phyloP scores from a whole-genome alignment of 2,113 vertebrate species.

The Ochotona princeps region DNA sequence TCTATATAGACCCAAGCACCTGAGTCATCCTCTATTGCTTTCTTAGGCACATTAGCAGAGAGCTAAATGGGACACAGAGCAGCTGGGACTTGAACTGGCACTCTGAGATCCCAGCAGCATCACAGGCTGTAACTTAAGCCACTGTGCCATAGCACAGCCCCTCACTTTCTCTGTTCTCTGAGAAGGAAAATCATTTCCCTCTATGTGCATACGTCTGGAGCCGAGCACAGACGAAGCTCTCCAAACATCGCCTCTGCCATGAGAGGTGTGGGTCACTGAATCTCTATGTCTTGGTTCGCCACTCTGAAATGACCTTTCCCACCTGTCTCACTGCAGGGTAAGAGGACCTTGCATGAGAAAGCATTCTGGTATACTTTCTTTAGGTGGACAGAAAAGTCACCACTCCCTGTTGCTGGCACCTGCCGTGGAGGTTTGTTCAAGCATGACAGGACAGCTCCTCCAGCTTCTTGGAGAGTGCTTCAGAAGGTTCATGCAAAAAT shows the following conservation, averaged over 20 bases:
- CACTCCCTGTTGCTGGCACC: neutral
- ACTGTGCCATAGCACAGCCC: too few relatives aligned
- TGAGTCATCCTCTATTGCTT: too few relatives aligned
- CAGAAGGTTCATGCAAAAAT: too few relatives aligned
- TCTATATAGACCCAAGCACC: too few relatives aligned
- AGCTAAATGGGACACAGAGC: too few relatives aligned
- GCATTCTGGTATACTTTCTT: conserved; percentile 2
- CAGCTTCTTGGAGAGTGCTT: too few relatives aligned
- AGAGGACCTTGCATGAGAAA: neutral
- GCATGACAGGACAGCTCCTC: too few relatives aligned
- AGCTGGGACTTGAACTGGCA: too few relatives aligned
- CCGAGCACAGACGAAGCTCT: neutral
- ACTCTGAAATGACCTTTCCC: neutral
- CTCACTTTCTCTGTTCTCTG: neutral
- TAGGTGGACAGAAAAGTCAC: conserved; percentile 23
- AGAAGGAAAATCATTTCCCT: neutral
- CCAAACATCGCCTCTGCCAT: neutral
- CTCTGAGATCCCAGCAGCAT: too few relatives aligned
- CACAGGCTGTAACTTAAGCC: too few relatives aligned
- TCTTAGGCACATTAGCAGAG: too few relatives aligned
- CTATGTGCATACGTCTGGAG: neutral
- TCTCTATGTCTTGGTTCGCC: neutral
- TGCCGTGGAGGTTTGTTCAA: too few relatives aligned
- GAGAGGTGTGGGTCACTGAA: neutral
- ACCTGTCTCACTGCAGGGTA: neutral